Percentiles rank a stretch among this genome's conserved stretches.
Evolutionary conservation across 35 echinoderm and acorn worm genomes (phyloP).

Genomic region (Diadema setosum): DNA sequence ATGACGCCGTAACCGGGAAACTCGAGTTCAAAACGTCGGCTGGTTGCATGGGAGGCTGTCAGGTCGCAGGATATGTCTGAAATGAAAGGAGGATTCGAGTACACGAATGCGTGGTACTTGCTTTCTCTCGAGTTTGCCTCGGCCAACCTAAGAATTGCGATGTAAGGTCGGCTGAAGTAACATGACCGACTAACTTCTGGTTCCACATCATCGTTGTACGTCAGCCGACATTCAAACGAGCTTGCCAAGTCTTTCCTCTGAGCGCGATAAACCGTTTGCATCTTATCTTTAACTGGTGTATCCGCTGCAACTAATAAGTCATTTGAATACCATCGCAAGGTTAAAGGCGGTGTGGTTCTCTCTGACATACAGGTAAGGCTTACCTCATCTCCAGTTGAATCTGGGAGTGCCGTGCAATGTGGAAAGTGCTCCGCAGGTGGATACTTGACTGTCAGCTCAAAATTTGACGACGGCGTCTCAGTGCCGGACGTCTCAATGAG

Average conservation of each 20-base stretch:
- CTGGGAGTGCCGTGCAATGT: background rate
- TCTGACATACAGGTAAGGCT: background rate
- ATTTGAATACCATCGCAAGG: background rate
- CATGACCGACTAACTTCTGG: background rate
- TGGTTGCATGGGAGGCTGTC: background rate
- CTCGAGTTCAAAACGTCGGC: background rate
- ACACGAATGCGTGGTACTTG: background rate
- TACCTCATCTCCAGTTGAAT: background rate
- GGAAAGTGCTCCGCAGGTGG: background rate
- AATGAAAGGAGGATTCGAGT: background rate
- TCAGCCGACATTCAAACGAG: background rate
- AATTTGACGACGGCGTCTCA: no score
- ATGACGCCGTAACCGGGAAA: background rate
- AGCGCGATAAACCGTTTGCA: background rate
- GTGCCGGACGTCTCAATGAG: no score
- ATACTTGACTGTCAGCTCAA: slow-evolving; percentile 3
- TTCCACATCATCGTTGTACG: background rate
- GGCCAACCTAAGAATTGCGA: background rate
- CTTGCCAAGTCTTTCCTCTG: background rate
- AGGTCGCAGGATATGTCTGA: background rate
- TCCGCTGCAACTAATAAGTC: background rate
- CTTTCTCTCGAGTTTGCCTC: background rate
- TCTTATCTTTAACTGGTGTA: background rate
- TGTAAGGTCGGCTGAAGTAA: background rate
- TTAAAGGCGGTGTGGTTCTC: background rate